phyloP scores from a whole-genome alignment of 2,888 invertebrate genomes.

The Psylliodes chrysocephalus region DNA sequence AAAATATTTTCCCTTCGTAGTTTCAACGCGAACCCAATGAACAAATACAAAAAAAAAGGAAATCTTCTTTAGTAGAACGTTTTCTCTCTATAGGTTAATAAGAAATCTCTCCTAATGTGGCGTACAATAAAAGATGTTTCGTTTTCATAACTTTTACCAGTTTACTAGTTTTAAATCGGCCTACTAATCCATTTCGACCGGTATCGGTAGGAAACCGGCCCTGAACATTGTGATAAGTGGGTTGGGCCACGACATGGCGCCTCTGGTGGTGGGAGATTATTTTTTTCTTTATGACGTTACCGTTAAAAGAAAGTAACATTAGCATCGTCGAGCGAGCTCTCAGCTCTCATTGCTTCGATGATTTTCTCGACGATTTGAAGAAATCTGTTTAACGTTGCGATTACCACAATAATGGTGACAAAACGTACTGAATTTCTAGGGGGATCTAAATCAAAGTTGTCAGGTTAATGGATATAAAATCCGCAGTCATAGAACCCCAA shows the following conservation, averaged over 20 bases:
- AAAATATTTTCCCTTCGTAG: background rate
- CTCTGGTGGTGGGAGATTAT: constrained; percentile 20
- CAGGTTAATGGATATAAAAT: too few relatives aligned
- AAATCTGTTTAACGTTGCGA: too few relatives aligned
- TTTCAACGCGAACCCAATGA: background rate
- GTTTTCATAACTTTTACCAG: constrained; percentile 30
- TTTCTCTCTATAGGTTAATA: constrained; percentile 23
- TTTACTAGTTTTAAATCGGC: constrained; percentile 15
- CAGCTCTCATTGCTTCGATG: too few relatives aligned
- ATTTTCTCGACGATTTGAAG: too few relatives aligned
- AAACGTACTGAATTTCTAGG: too few relatives aligned
- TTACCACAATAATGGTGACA: too few relatives aligned
- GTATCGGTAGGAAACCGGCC: constrained; percentile 3
- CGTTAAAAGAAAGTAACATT: constrained; percentile 31
- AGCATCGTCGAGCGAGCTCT: constrained; percentile 3
- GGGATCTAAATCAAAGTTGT: too few relatives aligned
- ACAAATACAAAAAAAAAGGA: background rate
- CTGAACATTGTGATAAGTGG: constrained; percentile 11
- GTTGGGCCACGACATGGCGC: constrained; percentile 28
- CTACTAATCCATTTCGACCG: constrained; percentile 24
- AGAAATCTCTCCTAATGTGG: constrained; percentile 31
- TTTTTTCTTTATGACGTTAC: constrained; percentile 19
- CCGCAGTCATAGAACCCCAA: too few relatives aligned
- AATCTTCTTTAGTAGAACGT: constrained; percentile 28
- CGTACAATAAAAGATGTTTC: constrained; percentile 19